Evolutionary conservation across 2,113 vertebrate species (phyloP), one percentile per base, ranked within the genome.

Genomic region (Epinephelus moara): DNA sequence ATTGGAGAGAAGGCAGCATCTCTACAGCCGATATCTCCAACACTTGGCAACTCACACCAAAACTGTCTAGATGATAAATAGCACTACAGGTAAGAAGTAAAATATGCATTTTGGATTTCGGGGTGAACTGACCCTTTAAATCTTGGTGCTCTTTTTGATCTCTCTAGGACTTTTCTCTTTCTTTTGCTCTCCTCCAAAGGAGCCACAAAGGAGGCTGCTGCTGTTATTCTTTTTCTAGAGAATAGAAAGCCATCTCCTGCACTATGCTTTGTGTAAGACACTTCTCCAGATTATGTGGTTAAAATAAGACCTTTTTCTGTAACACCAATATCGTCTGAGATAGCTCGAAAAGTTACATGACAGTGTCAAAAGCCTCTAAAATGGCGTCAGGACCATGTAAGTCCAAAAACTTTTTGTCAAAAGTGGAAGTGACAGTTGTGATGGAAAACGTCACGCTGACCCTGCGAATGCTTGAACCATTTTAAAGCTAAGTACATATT

Each of bases 61-160:
- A 45, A 45, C 42, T 10, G 9, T 45, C 42, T 45, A 45, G 42
- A 45, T 45, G 42, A 45, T 45, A 45, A 45, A 45, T 10, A 45
- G 42, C 42, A 11, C 42, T 6, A 37, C 33, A 37, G 33, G 33
- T 37, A 37, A 37, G 33, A 7, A 7, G 33, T 6, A 37, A 37
- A 37, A 6, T 7, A 37, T 37, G 33, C 33, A 37, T 37, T 37
- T 37, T 37, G 33, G 33, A 37, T 37, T 37, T 37, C 1, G 33
- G 33, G 6, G 42, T 45, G 8, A 45, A 45, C 30, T 30, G 30
- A 30, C 8, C 42, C 42, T 45, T 45, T 45, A 50, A 77, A 87
- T 47, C 69, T 56, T 7, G 33, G 45, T 80, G 68, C 59, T 71
- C 68, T 75, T 71, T 80, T 71, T 71, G 47, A 84, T 89, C 79